Conservation (phyloP, 53 echinoderm and acorn worm genomes). For the Pentamera pediparva region DNA sequence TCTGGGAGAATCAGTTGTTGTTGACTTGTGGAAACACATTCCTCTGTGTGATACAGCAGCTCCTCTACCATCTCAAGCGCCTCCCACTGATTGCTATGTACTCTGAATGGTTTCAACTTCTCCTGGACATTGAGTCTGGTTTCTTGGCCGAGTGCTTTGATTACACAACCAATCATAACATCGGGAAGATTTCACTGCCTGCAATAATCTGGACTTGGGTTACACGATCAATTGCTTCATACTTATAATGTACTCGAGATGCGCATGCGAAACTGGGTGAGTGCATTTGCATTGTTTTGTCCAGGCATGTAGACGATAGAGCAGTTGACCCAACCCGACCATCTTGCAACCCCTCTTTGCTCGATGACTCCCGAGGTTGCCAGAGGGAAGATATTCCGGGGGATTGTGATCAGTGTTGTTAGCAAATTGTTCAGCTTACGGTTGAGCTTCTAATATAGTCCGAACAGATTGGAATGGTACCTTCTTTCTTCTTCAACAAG, state of each 20-base stretch:
- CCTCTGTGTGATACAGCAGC: neutral
- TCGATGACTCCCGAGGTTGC: conserved; percentile 41
- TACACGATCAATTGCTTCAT: neutral
- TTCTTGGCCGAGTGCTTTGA: neutral
- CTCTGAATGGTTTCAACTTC: neutral
- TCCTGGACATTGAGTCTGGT: neutral
- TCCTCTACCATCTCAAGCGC: neutral
- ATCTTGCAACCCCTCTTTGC: conserved; percentile 37
- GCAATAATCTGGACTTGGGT: neutral
- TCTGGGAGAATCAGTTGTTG: neutral
- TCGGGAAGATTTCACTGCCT: neutral
- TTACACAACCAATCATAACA: neutral
- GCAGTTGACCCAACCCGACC: neutral
- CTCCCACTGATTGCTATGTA: neutral
- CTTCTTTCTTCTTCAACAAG: conserved; percentile 34
- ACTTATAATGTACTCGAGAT: neutral
- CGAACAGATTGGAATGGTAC: neutral
- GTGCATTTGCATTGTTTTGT: neutral
- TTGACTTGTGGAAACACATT: neutral
- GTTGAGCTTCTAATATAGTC: conserved; percentile 33
- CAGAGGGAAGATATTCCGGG: conserved; percentile 14
- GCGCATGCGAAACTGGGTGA: neutral
- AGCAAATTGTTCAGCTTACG: neutral
- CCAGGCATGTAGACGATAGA: neutral
- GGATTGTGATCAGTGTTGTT: no score